These are phyloP conservation scores for Dendrolimus punctatus DNA, from an alignment of 1,140 invertebrate genomes.

Conservation along the genomic window DNA sequence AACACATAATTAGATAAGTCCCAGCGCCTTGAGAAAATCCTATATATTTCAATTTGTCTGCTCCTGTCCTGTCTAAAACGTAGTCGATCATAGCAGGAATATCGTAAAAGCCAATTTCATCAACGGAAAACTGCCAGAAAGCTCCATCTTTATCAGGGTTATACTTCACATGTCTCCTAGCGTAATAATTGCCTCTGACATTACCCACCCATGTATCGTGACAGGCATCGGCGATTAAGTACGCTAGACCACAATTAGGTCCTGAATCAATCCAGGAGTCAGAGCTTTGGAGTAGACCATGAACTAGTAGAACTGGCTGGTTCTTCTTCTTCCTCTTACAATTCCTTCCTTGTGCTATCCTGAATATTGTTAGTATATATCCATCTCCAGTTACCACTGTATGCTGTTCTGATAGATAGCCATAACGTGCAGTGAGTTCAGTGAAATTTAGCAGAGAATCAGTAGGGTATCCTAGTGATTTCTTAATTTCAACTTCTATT, in stretches of 20 bases:
- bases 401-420: constrained; percentile 40
- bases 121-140: constrained; percentile 73
- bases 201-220: constrained; percentile 1
- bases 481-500: constrained; percentile 4
- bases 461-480: constrained; percentile 8
- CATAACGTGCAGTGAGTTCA: constrained; percentile 35
- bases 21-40: constrained; percentile 76
- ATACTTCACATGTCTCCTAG: background rate
- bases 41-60: constrained; percentile 71
- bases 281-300: constrained; percentile 1
- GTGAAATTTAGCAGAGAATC: constrained; percentile 28
- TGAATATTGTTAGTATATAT: constrained; percentile 69
- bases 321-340: background rate
- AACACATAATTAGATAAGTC: constrained; percentile 42
- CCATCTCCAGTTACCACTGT: constrained; percentile 73
- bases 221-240: background rate
- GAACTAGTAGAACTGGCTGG: background rate
- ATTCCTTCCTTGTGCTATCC: background rate
- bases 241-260: background rate
- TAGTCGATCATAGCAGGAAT: constrained; percentile 82
- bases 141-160: constrained; percentile 34
- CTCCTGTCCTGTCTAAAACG: constrained; percentile 67
- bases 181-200: constrained; percentile 1
- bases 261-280: constrained; percentile 1
- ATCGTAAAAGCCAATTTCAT: constrained; percentile 83